These are phyloP conservation scores for Heliconius ismenius DNA, from an alignment of 2,888 invertebrate species.

Conservation along the genomic window DNA sequence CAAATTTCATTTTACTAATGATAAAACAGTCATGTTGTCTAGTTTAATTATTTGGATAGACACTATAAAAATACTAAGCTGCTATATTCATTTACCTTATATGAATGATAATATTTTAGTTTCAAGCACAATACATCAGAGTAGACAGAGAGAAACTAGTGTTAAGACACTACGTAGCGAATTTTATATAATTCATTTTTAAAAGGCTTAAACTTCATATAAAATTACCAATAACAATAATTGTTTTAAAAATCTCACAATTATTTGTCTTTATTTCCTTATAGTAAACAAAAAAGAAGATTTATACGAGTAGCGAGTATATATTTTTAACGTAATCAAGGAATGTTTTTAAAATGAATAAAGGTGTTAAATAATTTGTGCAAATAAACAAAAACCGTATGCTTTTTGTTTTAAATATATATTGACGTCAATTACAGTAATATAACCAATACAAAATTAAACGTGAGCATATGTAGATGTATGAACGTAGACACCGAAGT, in stretches of 20 bases:
- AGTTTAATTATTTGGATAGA: too few species aligned
- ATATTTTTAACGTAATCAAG: not conserved
- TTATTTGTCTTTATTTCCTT: not conserved
- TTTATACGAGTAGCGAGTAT: not conserved
- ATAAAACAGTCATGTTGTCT: too few species aligned
- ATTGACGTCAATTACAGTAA: too few species aligned
- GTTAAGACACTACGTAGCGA: too few species aligned
- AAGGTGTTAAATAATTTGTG: not conserved
- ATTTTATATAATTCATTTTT: too few species aligned
- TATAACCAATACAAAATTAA: not conserved
- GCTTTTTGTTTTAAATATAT: not conserved
- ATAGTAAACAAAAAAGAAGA: not conserved
- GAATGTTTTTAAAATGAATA: not conserved
- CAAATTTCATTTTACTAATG: too few species aligned
- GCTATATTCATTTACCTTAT: too few species aligned
- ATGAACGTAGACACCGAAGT: constrained; percentile 22
- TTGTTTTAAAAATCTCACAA: not conserved
- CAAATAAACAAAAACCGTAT: not conserved
- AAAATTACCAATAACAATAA: not conserved
- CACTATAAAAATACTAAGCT: too few species aligned
- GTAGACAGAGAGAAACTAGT: too few species aligned
- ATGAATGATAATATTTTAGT: too few species aligned
- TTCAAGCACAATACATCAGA: too few species aligned
- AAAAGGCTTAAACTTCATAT: too few species aligned
- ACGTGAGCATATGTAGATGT: not conserved